Conservation (phyloP, 2,888 invertebrate genomes). For the Lysandra coridon region DNA sequence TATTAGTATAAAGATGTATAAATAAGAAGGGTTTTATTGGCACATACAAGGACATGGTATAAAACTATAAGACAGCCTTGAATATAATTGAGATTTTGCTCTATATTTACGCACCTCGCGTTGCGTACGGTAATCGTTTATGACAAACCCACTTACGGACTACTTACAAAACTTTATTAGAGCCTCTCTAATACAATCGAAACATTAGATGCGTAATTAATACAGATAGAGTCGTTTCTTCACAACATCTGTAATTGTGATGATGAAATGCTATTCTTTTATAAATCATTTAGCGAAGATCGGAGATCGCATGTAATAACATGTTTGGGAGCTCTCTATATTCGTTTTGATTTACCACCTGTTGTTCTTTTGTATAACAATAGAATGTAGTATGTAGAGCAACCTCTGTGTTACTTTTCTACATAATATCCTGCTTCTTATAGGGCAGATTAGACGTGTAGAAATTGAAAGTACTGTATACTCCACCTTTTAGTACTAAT, state of each 20-base stretch:
- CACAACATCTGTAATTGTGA: constrained; percentile 49
- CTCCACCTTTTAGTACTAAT: no score
- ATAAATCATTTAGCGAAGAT: constrained; percentile 41
- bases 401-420: neutral
- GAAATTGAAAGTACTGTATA: constrained; percentile 1
- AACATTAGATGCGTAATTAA: constrained; percentile 36
- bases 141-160: neutral
- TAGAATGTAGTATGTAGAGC: constrained; percentile 33
- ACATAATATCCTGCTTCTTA: neutral
- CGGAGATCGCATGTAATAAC: constrained; percentile 33
- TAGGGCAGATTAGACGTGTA: neutral
- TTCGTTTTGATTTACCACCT: constrained; percentile 33
- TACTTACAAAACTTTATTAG: constrained; percentile 18
- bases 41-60: neutral
- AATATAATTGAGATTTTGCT: neutral
- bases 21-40: neutral
- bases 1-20: neutral
- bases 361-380: constrained; percentile 38
- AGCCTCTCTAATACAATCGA: constrained; percentile 24
- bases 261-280: constrained; percentile 58
- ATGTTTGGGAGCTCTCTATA: constrained; percentile 35
- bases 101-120: constrained; percentile 9
- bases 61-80: neutral
- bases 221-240: constrained; percentile 51
- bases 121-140: constrained; percentile 2